These are phyloP conservation scores for Adineta ricciae DNA, from an alignment of 2,888 invertebrate species.

Conservation along the genomic window DNA sequence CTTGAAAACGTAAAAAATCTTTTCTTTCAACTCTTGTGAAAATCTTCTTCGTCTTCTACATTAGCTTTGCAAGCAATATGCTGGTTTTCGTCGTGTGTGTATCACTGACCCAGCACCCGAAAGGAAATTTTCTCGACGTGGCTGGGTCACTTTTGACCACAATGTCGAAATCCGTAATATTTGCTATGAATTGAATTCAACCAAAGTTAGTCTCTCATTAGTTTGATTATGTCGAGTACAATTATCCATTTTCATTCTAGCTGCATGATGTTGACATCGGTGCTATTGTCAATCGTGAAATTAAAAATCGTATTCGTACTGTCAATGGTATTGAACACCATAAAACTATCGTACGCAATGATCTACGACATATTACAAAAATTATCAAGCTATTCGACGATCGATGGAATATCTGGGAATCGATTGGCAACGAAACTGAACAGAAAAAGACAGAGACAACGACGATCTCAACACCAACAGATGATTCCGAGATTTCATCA, in stretches of 20 bases:
- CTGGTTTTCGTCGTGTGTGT: constrained; percentile 85
- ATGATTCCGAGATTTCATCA: constrained; percentile 4
- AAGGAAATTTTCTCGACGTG: constrained; percentile 84
- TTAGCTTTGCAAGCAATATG: constrained; percentile 75
- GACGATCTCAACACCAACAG: neutral
- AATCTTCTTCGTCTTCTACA: neutral
- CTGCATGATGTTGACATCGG: constrained; percentile 79
- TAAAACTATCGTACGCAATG: constrained; percentile 65
- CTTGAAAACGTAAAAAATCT: constrained; percentile 70
- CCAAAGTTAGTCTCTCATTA: constrained; percentile 58
- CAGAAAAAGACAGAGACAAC: neutral
- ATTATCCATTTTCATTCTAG: constrained; percentile 50
- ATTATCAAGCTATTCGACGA: constrained; percentile 80
- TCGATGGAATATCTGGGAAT: constrained; percentile 68
- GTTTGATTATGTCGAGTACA: no score
- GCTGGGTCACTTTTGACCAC: constrained; percentile 92
- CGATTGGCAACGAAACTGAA: constrained; percentile 40
- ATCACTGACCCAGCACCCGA: constrained; percentile 93
- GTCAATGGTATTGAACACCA: constrained; percentile 24
- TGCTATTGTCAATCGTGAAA: constrained; percentile 87
- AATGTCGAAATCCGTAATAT: constrained; percentile 97
- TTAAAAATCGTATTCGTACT: constrained; percentile 74
- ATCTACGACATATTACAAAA: constrained; percentile 79
- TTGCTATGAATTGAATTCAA: constrained; percentile 94
- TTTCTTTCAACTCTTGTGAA: neutral